A percentile compares a stretch with the other conserved stretches of the same genome.
These are phyloP conservation scores for Otolemur garnettii DNA, from an alignment of 2,113 vertebrate species.

Conservation along the genomic window DNA sequence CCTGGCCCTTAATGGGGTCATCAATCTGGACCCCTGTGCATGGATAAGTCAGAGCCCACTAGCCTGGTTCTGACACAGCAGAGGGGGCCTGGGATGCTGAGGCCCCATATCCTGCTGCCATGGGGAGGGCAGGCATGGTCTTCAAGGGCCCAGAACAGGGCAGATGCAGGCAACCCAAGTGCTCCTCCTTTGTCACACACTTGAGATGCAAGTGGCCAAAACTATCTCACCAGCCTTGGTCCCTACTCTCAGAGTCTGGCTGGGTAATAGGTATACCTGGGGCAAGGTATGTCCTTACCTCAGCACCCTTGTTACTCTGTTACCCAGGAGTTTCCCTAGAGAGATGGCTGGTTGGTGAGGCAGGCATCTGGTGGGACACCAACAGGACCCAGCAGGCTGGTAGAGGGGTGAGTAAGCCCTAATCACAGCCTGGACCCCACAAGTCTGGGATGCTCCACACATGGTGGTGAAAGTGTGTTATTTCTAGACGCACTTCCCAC, in stretches of 20 bases:
- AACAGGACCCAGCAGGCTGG: too few relatives aligned
- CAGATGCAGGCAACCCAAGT: neutral
- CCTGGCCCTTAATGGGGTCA: neutral
- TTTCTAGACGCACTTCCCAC: too few relatives aligned
- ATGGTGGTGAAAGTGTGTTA: too few relatives aligned
- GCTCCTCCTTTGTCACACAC: neutral
- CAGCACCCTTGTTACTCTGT: neutral
- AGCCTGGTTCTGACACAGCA: neutral
- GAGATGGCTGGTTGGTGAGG: too few relatives aligned
- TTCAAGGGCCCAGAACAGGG: neutral
- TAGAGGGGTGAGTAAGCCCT: too few relatives aligned
- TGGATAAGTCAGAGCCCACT: neutral
- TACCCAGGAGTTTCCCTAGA: neutral
- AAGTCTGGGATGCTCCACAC: too few relatives aligned
- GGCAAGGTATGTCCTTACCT: neutral
- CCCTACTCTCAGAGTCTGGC: neutral
- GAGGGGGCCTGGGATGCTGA: neutral
- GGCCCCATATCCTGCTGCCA: neutral
- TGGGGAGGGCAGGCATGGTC: neutral
- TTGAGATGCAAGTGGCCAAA: too few relatives aligned
- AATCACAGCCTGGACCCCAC: too few relatives aligned
- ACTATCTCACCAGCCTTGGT: neutral
- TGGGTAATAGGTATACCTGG: neutral
- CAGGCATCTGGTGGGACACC: too few relatives aligned
- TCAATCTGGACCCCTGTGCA: neutral